Evolutionary conservation across 2,888 invertebrate species (phyloP).

Genomic region (Lithophane ornitopus): DNA sequence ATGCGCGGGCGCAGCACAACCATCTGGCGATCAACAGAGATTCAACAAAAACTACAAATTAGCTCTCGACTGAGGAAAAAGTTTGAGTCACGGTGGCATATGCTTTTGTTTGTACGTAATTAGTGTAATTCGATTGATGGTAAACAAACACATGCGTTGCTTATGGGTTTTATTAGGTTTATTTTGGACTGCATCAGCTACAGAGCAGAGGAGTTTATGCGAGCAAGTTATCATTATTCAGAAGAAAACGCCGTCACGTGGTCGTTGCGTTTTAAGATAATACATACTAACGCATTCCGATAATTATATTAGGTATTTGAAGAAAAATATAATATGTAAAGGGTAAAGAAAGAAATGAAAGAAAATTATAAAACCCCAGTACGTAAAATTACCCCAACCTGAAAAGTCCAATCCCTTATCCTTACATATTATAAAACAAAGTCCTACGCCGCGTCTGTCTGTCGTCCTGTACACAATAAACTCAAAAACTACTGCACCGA

Average conservation of each 20-base stretch:
- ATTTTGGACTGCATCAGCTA: slow-evolving; percentile 18
- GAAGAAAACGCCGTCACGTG: background rate
- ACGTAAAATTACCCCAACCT: no score
- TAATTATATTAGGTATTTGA: no score
- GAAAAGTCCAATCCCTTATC: background rate
- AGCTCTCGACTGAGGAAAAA: slow-evolving; percentile 67
- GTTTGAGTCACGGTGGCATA: slow-evolving; percentile 85
- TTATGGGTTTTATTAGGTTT: slow-evolving; percentile 13
- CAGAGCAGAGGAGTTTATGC: background rate
- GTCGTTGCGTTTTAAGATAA: background rate
- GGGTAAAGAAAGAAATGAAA: no score
- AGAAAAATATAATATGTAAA: no score
- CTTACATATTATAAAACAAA: no score
- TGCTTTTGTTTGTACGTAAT: slow-evolving; percentile 82
- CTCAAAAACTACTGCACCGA: no score
- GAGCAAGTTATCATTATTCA: background rate
- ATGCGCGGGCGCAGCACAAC: slow-evolving; percentile 68
- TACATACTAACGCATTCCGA: background rate
- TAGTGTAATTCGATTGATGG: slow-evolving; percentile 76
- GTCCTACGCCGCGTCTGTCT: no score
- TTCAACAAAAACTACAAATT: slow-evolving; percentile 80
- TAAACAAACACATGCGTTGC: slow-evolving; percentile 48
- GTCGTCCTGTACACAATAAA: no score
- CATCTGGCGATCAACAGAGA: slow-evolving; percentile 81
- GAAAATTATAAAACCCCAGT: background rate